Percentiles rank a stretch among this genome's conserved stretches.
Evolutionary conservation across 2,797 vertebrate genomes (phyloP).

Genomic region (Eulemur mongoz): DNA sequence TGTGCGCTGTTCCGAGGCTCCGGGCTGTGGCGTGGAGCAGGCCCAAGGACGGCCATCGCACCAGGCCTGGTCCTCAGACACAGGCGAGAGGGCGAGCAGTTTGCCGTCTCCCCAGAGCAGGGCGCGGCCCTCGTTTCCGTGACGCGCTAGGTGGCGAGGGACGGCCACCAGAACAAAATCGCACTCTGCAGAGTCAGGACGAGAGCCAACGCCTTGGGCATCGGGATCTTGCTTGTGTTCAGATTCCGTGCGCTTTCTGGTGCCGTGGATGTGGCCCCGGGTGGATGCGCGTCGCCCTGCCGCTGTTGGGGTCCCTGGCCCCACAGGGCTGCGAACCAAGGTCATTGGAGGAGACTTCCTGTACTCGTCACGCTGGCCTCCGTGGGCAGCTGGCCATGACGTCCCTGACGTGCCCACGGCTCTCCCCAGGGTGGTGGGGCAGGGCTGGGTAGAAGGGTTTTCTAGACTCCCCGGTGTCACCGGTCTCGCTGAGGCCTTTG

Average conservation of each 20-base stretch:
- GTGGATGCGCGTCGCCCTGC: fast-evolving
- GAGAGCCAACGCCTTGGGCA: fast-evolving
- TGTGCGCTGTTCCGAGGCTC: too few species aligned
- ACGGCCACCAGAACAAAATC: fast-evolving
- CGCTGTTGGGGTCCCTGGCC: not conserved
- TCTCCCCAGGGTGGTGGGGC: fast-evolving
- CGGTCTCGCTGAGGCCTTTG: not conserved
- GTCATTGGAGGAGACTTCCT: fast-evolving
- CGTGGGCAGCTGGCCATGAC: not conserved
- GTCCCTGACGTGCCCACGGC: not conserved
- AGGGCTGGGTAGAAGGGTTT: fast-evolving
- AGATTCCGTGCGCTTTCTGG: fast-evolving
- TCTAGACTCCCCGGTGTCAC: not conserved
- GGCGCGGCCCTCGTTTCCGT: fast-evolving
- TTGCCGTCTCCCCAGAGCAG: fast-evolving
- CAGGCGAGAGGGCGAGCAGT: fast-evolving
- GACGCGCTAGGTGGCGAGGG: too few species aligned
- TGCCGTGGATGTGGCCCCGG: fast-evolving
- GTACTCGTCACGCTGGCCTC: too few species aligned
- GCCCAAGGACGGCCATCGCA: fast-evolving
- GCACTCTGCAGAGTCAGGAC: fast-evolving
- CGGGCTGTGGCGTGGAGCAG: not conserved
- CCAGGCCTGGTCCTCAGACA: not conserved
- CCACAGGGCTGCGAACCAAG: fast-evolving
- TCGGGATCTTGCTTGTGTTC: too few species aligned